A percentile compares a stretch with the other conserved stretches of the same genome.
Evolutionary conservation across 35 echinoderm and acorn worm genomes (phyloP).

Genomic region (Apostichopus japonicus): DNA sequence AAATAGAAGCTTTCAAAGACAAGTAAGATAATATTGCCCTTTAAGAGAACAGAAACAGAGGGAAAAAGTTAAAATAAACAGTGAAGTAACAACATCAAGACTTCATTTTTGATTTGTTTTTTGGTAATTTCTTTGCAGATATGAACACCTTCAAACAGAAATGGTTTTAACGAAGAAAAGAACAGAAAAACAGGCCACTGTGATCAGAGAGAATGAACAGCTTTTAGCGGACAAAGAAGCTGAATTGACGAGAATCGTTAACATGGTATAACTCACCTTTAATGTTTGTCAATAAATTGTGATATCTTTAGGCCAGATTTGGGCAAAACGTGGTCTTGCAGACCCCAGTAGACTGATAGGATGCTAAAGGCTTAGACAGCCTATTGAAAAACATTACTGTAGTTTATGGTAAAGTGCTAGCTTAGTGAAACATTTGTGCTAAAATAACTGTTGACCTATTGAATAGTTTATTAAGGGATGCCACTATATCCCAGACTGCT

Average conservation of each 20-base stretch:
- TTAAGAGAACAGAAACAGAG: neutral
- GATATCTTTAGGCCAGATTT: too few relatives aligned
- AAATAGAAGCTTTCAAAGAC: conserved; percentile 60
- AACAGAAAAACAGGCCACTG: conserved; percentile 46
- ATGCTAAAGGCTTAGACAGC: too few relatives aligned
- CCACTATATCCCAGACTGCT: too few relatives aligned
- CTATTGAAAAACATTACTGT: too few relatives aligned
- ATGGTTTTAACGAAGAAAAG: conserved; percentile 68
- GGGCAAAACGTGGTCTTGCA: too few relatives aligned
- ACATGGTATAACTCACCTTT: conserved; percentile 51
- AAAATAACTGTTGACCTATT: too few relatives aligned
- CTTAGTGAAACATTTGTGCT: too few relatives aligned
- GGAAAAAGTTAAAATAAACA: neutral
- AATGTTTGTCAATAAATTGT: too few relatives aligned
- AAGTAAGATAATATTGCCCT: conserved; percentile 6
- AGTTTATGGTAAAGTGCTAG: too few relatives aligned
- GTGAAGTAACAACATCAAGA: neutral
- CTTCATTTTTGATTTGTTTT: neutral
- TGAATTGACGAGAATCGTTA: conserved; percentile 63
- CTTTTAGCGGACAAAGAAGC: conserved; percentile 58
- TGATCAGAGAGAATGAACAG: conserved; percentile 65
- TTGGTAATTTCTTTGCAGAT: conserved; percentile 38
- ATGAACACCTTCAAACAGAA: conserved; percentile 83
- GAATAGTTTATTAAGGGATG: too few relatives aligned
- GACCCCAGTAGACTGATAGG: too few relatives aligned